phyloP scores from a whole-genome alignment of 1,140 invertebrate genomes.

The Harpegnathos saltator region DNA sequence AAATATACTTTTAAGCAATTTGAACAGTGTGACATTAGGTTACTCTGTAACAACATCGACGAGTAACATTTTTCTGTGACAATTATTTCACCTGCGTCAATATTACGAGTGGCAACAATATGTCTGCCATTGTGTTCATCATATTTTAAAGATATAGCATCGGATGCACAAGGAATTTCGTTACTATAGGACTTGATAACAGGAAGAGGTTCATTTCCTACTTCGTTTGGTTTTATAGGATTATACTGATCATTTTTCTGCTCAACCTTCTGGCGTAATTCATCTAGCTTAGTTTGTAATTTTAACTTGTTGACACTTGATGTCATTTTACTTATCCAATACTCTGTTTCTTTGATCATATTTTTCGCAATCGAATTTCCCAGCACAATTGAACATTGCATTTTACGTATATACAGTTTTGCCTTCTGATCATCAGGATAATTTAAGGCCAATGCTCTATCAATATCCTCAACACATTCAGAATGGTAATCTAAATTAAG shows the following conservation, averaged over 20 bases:
- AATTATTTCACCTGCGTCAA: slow-evolving; percentile 92
- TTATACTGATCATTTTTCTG: not conserved
- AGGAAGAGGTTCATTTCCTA: slow-evolving; percentile 13
- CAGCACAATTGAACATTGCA: slow-evolving; percentile 53
- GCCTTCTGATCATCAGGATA: slow-evolving; percentile 71
- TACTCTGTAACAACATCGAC: too few species aligned
- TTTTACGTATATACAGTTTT: slow-evolving; percentile 70
- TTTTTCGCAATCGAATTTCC: not conserved
- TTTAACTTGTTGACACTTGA: not conserved
- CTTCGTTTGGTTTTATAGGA: not conserved
- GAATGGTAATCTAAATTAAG: slow-evolving; percentile 88
- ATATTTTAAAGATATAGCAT: slow-evolving; percentile 87
- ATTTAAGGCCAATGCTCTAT: slow-evolving; percentile 70
- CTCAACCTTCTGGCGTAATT: not conserved
- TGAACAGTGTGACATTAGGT: slow-evolving; percentile 90
- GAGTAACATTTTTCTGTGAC: slow-evolving; percentile 92
- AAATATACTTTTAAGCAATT: slow-evolving; percentile 90
- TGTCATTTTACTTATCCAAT: slow-evolving; percentile 49
- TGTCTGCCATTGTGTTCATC: slow-evolving; percentile 88
- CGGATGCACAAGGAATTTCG: slow-evolving; percentile 87
- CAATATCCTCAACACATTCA: slow-evolving; percentile 87
- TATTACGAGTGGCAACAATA: slow-evolving; percentile 88
- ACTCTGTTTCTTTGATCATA: not conserved
- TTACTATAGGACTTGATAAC: slow-evolving; percentile 70
- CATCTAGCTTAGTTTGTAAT: slow-evolving; percentile 21